phyloP scores from a whole-genome alignment of 2,888 invertebrate genomes.

The Vesta saturnalis region DNA sequence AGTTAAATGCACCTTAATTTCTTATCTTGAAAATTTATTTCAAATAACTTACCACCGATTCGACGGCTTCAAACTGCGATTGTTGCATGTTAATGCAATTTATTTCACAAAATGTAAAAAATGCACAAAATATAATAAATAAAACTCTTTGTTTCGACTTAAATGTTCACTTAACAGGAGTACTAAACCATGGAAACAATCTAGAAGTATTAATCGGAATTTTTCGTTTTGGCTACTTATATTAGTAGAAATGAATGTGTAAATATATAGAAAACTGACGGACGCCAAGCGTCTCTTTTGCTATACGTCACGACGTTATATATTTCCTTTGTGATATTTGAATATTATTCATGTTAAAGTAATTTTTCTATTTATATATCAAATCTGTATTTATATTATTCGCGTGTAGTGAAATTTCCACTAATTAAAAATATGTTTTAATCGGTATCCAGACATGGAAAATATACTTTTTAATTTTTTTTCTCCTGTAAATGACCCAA shows the following conservation, averaged over 20 bases:
- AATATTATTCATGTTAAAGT: slow-evolving; percentile 33
- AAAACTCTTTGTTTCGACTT: no score
- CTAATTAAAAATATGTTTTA: no score
- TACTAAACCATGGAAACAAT: neutral
- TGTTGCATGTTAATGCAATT: neutral
- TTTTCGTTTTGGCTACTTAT: slow-evolving; percentile 43
- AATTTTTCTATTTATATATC: slow-evolving; percentile 18
- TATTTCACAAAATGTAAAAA: neutral
- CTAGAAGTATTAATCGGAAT: neutral
- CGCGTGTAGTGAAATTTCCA: neutral
- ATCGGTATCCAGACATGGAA: no score
- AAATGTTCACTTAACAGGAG: no score
- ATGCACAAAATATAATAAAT: neutral
- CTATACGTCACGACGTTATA: slow-evolving; percentile 45
- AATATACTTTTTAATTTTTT: no score
- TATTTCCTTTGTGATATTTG: slow-evolving; percentile 30
- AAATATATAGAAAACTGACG: slow-evolving; percentile 54
- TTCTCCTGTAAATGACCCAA: no score
- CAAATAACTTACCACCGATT: neutral
- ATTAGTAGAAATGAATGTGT: slow-evolving; percentile 50
- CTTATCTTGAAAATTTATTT: neutral
- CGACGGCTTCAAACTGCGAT: neutral
- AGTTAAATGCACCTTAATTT: no score
- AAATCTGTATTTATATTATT: slow-evolving; percentile 1
- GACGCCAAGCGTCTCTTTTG: slow-evolving; percentile 50